Evolutionary conservation across 2,797 vertebrate genomes (phyloP).

Genomic region (Myotis planiceps): DNA sequence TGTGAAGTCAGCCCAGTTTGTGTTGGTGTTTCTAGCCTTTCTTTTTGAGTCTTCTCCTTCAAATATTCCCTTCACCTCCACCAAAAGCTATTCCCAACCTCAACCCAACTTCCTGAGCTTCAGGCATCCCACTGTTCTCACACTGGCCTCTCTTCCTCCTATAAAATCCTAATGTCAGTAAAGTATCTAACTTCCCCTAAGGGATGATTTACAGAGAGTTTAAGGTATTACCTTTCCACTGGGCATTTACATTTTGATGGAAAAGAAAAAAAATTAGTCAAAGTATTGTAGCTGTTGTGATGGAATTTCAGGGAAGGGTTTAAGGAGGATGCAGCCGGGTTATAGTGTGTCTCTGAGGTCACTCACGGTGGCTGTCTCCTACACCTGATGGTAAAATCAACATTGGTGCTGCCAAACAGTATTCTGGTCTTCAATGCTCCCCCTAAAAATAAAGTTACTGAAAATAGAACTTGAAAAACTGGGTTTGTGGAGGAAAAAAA

Average conservation of each 20-base stretch:
- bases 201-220: background rate
- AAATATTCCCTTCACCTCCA: background rate
- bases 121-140: background rate
- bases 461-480: conserved; percentile 16
- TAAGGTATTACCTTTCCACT: conserved; percentile 26
- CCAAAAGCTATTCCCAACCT: background rate
- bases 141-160: background rate
- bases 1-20: background rate
- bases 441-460: background rate
- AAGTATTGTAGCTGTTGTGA: conserved; percentile 9
- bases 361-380: background rate
- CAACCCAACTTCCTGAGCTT: background rate
- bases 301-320: conserved; percentile 40
- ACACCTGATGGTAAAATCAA: conserved; percentile 38
- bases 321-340: background rate
- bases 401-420: background rate
- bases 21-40: background rate
- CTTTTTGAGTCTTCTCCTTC: background rate
- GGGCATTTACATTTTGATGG: conserved; percentile 50
- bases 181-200: conserved; percentile 20
- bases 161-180: conserved; percentile 40
- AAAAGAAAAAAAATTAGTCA: conserved; percentile 10
- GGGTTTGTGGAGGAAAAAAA: background rate
- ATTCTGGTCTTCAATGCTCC: conserved; percentile 16
- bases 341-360: conserved; percentile 4